Conservation (phyloP, 2,797 vertebrate genomes). For the Enoplosus armatus region DNA sequence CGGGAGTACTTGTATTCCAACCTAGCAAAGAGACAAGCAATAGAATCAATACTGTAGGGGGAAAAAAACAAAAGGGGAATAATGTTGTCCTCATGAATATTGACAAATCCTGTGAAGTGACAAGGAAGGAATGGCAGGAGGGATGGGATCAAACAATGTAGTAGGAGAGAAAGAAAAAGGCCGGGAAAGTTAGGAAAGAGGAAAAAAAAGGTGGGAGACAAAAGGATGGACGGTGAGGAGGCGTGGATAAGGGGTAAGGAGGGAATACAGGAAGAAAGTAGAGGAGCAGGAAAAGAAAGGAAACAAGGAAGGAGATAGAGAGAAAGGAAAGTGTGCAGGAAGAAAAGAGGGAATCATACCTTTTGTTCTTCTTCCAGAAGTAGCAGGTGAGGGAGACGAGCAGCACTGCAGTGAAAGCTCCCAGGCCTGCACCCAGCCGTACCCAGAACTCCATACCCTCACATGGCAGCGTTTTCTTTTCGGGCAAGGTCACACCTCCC, state of each 20-base stretch:
- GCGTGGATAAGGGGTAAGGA: background rate
- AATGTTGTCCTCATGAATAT: background rate
- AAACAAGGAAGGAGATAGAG: background rate
- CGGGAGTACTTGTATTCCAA: slow-evolving; percentile 98
- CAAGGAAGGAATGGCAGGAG: background rate
- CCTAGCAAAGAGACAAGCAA: slow-evolving; percentile 77
- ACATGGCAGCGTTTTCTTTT: slow-evolving; percentile 89
- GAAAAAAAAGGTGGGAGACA: background rate
- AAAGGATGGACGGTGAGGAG: background rate
- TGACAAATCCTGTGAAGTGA: slow-evolving; percentile 11
- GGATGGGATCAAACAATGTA: background rate
- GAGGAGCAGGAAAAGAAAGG: background rate
- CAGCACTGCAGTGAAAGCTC: slow-evolving; percentile 90
- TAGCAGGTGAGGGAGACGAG: slow-evolving; percentile 95
- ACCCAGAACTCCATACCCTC: slow-evolving; percentile 95
- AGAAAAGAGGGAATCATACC: slow-evolving; percentile 76
- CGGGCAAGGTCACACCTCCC: slow-evolving; percentile 90
- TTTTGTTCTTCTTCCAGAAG: slow-evolving; percentile 99
- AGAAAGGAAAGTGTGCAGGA: background rate
- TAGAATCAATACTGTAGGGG: slow-evolving; percentile 38
- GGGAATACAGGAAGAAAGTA: background rate
- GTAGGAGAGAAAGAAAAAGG: background rate
- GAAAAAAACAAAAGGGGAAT: slow-evolving; percentile 7
- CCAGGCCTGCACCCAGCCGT: slow-evolving; percentile 90
- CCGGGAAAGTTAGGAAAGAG: background rate